A percentile compares a stretch with the other conserved stretches of the same genome.
These are phyloP conservation scores for Xerus inauris DNA, from an alignment of 2,113 vertebrate genomes.

Conservation along the genomic window DNA sequence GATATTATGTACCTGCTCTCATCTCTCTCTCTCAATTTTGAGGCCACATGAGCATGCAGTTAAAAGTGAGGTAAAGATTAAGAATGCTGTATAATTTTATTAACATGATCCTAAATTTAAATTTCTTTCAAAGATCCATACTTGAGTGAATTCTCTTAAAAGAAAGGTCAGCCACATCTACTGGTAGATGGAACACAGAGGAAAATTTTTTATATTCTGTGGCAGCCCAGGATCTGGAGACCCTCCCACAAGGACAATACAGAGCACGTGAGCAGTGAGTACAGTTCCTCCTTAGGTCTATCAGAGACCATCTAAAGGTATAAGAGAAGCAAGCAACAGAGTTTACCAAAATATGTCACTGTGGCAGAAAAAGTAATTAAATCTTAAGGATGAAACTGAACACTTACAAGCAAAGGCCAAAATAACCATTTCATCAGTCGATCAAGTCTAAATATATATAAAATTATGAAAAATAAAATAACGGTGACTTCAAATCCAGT, in stretches of 20 bases:
- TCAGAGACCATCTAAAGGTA: neutral
- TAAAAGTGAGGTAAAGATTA: neutral
- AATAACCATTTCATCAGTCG: conserved; percentile 83
- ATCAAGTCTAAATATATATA: conserved; percentile 90
- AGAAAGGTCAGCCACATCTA: neutral
- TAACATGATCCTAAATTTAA: conserved; percentile 34
- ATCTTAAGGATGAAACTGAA: neutral
- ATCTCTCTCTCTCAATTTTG: neutral
- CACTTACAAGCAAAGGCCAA: conserved; percentile 93
- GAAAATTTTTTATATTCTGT: neutral
- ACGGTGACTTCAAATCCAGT: conserved; percentile 86
- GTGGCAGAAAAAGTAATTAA: conserved; percentile 16
- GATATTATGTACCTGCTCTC: neutral
- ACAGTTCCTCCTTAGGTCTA: neutral
- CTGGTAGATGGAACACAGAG: neutral
- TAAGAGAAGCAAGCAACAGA: neutral
- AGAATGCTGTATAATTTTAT: conserved; percentile 23
- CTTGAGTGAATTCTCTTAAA: conserved; percentile 26
- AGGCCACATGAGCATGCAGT: neutral
- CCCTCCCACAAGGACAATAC: neutral
- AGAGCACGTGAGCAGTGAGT: neutral
- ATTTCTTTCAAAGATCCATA: conserved; percentile 30
- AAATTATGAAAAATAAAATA: conserved; percentile 83
- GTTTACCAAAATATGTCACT: conserved; percentile 14
- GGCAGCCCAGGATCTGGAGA: neutral